Conservation (phyloP, 2,113 vertebrate genomes). For the Daboia siamensis region DNA sequence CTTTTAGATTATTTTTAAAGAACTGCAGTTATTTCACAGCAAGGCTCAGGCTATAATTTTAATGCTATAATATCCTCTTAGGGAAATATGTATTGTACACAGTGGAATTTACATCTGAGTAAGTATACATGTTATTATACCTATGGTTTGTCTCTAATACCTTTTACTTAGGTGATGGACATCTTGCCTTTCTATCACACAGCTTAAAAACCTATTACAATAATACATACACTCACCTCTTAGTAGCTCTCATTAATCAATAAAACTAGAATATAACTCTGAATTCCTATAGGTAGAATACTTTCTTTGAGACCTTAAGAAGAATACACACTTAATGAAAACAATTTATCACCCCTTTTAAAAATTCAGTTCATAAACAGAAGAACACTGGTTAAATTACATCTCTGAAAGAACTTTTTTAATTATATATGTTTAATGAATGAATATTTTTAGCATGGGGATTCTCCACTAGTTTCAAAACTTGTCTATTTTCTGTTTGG, state of each 20-base stretch:
- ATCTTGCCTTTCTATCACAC: neutral
- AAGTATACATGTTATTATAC: neutral
- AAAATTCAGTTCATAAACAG: slow-evolving; percentile 23
- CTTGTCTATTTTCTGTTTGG: slow-evolving; percentile 37
- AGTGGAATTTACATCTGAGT: neutral
- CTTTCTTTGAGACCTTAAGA: neutral
- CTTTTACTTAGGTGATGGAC: neutral
- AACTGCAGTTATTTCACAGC: neutral
- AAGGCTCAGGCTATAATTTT: neutral
- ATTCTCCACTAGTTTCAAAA: slow-evolving; percentile 29
- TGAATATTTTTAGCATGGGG: slow-evolving; percentile 28
- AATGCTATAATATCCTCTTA: neutral
- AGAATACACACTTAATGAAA: neutral
- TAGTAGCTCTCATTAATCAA: neutral
- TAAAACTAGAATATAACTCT: neutral
- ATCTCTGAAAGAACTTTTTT: slow-evolving; percentile 39
- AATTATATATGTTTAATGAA: slow-evolving; percentile 37
- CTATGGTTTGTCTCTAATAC: neutral
- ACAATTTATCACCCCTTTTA: neutral
- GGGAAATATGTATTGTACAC: neutral
- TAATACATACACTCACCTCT: neutral
- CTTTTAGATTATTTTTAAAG: neutral
- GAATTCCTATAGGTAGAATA: neutral
- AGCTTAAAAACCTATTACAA: neutral
- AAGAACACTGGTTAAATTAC: slow-evolving; percentile 35